Conservation (phyloP, 2,113 vertebrate species). For the Vulpes vulpes region DNA sequence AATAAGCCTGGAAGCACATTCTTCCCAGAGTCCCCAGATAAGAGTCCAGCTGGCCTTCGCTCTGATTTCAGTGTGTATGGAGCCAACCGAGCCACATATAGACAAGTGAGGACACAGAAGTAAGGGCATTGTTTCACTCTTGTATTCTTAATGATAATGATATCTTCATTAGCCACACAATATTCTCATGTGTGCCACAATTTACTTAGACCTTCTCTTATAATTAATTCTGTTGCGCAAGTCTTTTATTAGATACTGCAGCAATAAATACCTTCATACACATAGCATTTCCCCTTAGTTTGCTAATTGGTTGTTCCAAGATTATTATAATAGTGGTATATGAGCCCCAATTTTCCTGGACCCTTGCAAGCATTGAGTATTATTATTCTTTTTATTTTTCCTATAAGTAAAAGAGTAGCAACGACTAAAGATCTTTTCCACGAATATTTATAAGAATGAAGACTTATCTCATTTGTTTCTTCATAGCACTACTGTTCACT, state of each 20-base stretch:
- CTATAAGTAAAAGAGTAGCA: neutral
- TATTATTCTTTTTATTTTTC: neutral
- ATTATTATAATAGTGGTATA: neutral
- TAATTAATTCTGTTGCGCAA: slow-evolving; percentile 4
- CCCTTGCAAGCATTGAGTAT: neutral
- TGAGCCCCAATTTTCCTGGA: neutral
- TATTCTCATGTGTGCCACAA: neutral
- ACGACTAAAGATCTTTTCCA: slow-evolving; percentile 16
- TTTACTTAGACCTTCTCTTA: neutral
- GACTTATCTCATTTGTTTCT: slow-evolving; percentile 17
- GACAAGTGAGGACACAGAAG: neutral
- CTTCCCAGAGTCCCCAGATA: neutral
- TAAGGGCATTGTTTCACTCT: neutral
- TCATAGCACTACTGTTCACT: neutral
- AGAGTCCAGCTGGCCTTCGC: neutral
- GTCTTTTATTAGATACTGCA: neutral
- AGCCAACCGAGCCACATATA: neutral
- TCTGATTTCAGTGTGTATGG: neutral
- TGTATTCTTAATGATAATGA: neutral
- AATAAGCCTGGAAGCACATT: neutral
- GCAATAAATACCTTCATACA: neutral
- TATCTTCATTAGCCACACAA: neutral
- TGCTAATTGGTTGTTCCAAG: neutral
- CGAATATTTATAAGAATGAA: neutral
- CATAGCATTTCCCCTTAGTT: neutral